Base-by-base conservation (phyloP, 2,888 invertebrate genomes). In the Chrysodeixis includens region DNA sequence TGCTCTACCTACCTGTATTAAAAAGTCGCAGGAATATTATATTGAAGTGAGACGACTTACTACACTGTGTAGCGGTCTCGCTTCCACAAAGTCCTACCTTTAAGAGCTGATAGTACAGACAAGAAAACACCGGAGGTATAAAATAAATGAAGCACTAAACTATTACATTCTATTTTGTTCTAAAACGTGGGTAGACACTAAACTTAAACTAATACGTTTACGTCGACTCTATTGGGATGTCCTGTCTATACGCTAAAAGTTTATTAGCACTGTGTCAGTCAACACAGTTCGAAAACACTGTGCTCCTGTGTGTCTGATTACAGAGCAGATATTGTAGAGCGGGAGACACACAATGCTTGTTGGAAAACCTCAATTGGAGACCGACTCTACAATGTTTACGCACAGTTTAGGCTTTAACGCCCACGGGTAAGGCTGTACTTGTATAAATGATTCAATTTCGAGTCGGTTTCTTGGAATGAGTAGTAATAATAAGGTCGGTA, bases 181-280 rank as follows among this genome's bases (percentile, higher is more conserved):
- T 72, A 70, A 83, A 85, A 89, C 90, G 94, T 95, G 93, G 94
- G 94, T 74, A 67, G 93, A 78, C 88, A 90, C 89, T 95, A 94
- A 94, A 94, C 92, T 93, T 93, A 94, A 93, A 93, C 92, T 94
- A 94, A 95, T 94, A 95, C 92, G 91, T 92, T 93, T 92, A 93
- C 88, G 90, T 84, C 89, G 84, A 77, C 88, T 94, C 92, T 92
- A 93, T 93, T 93, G 93, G 93, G 92, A 93, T 92, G 92, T 95
- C 94, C 94, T 93, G 92, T 91, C 84, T 84, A 78, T 58, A 62
- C 63, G 74, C 83, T 84, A 76, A 66, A 77, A 76, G 82, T 83
- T 79, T 82, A 82, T 82, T 81, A 79, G 81, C 73, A 74, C 75
- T 74, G 69, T 58, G 62, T 54, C 69, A 75, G 79, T 71, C 77